Conservation (phyloP, 2,888 invertebrate species). For the Rosalia funebris region DNA sequence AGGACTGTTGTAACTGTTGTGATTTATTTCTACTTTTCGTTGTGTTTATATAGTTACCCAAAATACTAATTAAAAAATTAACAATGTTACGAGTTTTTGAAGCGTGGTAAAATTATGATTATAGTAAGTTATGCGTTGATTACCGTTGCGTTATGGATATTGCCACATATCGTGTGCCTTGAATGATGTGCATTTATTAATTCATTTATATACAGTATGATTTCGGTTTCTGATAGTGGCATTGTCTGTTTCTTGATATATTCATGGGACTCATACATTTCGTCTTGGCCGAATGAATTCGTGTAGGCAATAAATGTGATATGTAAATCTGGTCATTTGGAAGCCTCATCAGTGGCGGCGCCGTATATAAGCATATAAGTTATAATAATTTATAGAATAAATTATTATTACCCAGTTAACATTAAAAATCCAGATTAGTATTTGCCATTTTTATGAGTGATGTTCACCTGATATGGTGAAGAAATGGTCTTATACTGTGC, state of each 20-base stretch:
- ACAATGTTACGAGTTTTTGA: slow-evolving; percentile 7
- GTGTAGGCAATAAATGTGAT: not conserved
- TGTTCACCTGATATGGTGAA: no score
- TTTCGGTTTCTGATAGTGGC: not conserved
- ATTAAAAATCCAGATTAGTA: no score
- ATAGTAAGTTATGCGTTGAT: slow-evolving; percentile 15
- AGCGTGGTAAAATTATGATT: slow-evolving; percentile 20
- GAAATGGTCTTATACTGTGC: no score
- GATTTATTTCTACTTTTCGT: not conserved
- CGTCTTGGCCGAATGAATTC: not conserved
- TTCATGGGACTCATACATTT: not conserved
- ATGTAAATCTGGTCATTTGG: not conserved
- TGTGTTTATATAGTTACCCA: slow-evolving; percentile 15
- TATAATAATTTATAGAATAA: no score
- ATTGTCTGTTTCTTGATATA: not conserved
- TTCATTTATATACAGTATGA: not conserved
- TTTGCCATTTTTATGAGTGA: no score
- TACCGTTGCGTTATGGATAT: slow-evolving; percentile 11
- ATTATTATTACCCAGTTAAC: no score
- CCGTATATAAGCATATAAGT: no score
- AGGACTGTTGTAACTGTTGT: slow-evolving; percentile 28
- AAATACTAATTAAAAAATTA: slow-evolving; percentile 15
- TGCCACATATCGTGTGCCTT: slow-evolving; percentile 10
- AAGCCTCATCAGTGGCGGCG: not conserved
- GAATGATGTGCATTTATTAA: slow-evolving; percentile 1